phyloP scores from a whole-genome alignment of 2,888 invertebrate genomes.

The Marasmarcha lunaedactyla region DNA sequence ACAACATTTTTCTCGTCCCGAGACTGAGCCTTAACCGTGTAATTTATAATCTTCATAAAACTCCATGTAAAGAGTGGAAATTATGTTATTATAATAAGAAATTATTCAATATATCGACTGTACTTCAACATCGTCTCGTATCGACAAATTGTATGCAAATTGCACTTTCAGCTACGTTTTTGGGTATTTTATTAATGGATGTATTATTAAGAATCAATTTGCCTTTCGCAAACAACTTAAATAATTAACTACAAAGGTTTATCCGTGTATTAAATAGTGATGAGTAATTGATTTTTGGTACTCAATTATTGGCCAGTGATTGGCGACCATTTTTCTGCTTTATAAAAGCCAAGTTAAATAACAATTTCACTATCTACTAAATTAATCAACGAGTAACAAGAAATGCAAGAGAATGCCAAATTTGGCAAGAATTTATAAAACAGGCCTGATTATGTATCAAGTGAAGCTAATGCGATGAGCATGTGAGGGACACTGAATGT shows the following conservation, averaged over 20 bases:
- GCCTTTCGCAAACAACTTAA: constrained; percentile 25
- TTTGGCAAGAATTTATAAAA: no score
- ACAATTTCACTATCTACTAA: no score
- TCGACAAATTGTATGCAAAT: constrained; percentile 45
- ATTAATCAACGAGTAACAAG: no score
- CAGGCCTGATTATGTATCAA: no score
- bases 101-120: constrained; percentile 16
- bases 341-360: no score
- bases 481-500: background rate
- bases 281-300: constrained; percentile 6
- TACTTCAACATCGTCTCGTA: constrained; percentile 20
- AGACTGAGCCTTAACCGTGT: constrained; percentile 5
- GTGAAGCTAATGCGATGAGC: no score
- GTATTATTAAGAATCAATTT: constrained; percentile 61
- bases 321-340: no score
- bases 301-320: background rate
- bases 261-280: constrained; percentile 10
- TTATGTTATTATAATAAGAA: constrained; percentile 20
- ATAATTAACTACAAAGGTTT: constrained; percentile 5
- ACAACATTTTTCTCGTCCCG: background rate
- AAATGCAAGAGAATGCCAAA: background rate
- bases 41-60: background rate
- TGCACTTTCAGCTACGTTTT: constrained; percentile 27
- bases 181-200: constrained; percentile 43
- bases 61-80: background rate